Base-by-base conservation (phyloP, 2,888 invertebrate species). In the Cacoxenus indagator region DNA sequence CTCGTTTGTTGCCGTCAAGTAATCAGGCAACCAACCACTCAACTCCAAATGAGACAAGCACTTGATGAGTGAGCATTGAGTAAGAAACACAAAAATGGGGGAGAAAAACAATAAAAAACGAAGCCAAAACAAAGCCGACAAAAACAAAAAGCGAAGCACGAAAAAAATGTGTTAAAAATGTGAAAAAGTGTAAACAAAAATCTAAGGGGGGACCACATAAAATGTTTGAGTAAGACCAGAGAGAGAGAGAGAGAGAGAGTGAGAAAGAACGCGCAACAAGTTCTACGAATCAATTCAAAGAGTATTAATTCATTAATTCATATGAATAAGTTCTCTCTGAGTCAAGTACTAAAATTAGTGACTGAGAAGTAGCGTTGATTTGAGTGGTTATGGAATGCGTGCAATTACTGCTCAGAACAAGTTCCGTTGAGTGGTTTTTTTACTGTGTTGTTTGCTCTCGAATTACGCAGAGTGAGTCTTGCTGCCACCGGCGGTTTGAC, bases 21-120 rank as follows among this genome's bases (percentile, higher is more conserved):
- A n/a, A 22, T 19, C 31, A 31, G 59, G 22, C 17, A 62, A n/a
- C n/a, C 55, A 26, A 55, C 1, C 26, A 43, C 45, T 27, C 43
- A 62, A 62, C 24, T 45, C 45, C 8, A 45, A 24, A 26, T n/a
- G 29, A 37, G 27, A 82, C 81, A 80, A 75, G 69, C 83, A 80
- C 83, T 83, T 81, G 80, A 81, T 83, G 83, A 81, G 76, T 69
- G 29, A 11, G 61, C 45, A 6, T 11, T 26, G 55, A 17, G 43
- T 29, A 22, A 51, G 45, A 57, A 19, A 51, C 45, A 31, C 14
- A 59, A 62, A 55, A 55, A 14, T 46, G 57, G 54, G 43, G 26
- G 67, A 51, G 55, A 67, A 67, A 57, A 66, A 64, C 19, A 45
- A 70, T 61, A 65, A 74, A 72, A 70, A 74, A 64, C 46, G 64